phyloP scores from a whole-genome alignment of 2,797 vertebrate species.

The Arnoldichthys spilopterus region DNA sequence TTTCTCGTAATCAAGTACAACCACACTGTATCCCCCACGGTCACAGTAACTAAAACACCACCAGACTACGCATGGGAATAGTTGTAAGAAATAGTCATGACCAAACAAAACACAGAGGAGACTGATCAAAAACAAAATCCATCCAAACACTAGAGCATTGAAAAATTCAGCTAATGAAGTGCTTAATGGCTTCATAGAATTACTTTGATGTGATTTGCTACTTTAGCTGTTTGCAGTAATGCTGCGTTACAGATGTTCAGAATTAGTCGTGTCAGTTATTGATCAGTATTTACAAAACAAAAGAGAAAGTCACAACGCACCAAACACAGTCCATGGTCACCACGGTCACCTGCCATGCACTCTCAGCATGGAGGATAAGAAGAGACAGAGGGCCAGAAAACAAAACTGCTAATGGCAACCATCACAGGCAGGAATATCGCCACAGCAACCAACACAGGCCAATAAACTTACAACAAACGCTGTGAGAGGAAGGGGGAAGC shows the following conservation, averaged over 20 bases:
- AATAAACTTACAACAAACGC: conserved; percentile 82
- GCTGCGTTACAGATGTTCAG: conserved; percentile 59
- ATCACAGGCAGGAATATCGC: conserved; percentile 84
- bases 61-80: conserved; percentile 79
- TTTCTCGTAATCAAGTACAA: conserved; percentile 75
- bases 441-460: conserved; percentile 85
- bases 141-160: conserved; percentile 61
- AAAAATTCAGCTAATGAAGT: conserved; percentile 75
- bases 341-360: conserved; percentile 85
- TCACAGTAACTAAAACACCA: conserved; percentile 82
- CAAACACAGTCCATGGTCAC: conserved; percentile 85
- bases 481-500: conserved; percentile 79
- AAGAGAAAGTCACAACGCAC: conserved; percentile 83
- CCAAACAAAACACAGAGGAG: conserved; percentile 72
- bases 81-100: conserved; percentile 84
- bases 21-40: conserved; percentile 73
- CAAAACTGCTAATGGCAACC: conserved; percentile 57
- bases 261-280: conserved; percentile 75
- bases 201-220: conserved; percentile 35
- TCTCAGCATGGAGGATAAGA: conserved; percentile 78
- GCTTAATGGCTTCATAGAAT: conserved; percentile 40
- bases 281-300: conserved; percentile 81
- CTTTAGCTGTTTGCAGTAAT: conserved; percentile 36
- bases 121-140: conserved; percentile 69
- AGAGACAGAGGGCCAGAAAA: conserved; percentile 78